Evolutionary conservation across 2,113 vertebrate genomes (phyloP).

Genomic region (Brachypteracias leptosomus): DNA sequence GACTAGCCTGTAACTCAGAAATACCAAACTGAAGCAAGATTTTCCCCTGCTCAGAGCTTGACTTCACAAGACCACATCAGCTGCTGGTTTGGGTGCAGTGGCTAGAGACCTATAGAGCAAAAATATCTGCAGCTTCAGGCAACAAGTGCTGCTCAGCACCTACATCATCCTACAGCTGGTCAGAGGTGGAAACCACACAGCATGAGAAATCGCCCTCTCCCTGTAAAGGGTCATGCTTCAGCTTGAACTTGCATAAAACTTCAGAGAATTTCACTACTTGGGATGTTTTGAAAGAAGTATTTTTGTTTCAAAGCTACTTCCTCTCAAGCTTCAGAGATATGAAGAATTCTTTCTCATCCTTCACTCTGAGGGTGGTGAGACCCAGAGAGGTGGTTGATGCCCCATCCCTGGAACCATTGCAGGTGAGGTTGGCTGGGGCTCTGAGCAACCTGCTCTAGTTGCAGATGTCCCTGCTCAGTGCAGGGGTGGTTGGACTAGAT

Average conservation of each 20-base stretch:
- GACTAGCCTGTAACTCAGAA: not conserved
- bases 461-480: too few relatives aligned
- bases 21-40: not conserved
- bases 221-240: not conserved
- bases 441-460: too few relatives aligned
- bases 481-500: too few relatives aligned
- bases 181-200: not conserved
- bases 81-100: not conserved
- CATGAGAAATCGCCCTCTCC: not conserved
- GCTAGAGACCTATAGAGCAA: not conserved
- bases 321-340: not conserved
- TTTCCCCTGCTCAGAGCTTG: not conserved
- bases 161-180: not conserved
- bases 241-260: not conserved
- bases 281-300: not conserved
- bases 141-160: not conserved
- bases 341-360: not conserved
- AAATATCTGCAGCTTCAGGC: not conserved
- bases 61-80: not conserved
- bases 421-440: too few relatives aligned
- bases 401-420: too few relatives aligned
- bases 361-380: too few relatives aligned
- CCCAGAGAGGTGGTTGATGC: too few relatives aligned
- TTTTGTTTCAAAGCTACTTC: not conserved
- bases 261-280: not conserved